Evolutionary conservation across 2,797 vertebrate genomes (phyloP), one percentile per base, ranked within the genome.

Genomic region (Danio albolineatus): DNA sequence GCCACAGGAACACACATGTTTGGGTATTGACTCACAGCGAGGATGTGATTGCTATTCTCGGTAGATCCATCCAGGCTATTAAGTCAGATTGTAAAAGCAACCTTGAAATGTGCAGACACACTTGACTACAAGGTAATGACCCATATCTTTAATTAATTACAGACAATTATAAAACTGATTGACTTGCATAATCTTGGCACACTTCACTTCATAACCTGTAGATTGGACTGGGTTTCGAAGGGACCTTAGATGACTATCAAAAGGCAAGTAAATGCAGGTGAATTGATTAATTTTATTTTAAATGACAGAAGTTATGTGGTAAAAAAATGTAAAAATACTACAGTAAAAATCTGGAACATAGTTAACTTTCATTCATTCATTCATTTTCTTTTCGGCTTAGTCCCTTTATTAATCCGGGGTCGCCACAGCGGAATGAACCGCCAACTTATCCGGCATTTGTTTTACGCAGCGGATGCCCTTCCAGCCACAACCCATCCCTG

Each of bases 121-220:
- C 54, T 76, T 76, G 44, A 61, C 57, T 71, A 62, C 49, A 74
- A 13, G 57, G 17, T 75, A 49, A 65, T 46, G 67, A 44, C 65
- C 76, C 44, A 51, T 77, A 71, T 76, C 28, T 59, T 72, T 76
- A 62, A 82, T 67, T 74, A 79, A 61, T 71, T 69, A 76, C 16
- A 39, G 36, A 41, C 65, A 56, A 71, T 77, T 82, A 57, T 56
- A 73, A 78, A 74, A 69, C 28, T 62, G 59, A 73, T 73, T 65
- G 36, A 79, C 67, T 71, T 21, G 53, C 39, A 74, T n/a, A 56
- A 53, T 72, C 10, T 48, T 67, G 53, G 10, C 54, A 28, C 64
- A 19, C 59, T 78, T 39, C 44, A 19, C 14, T 54, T 81, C n/a
- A 66, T 66, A 66, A 62, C 61, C 9, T 66, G 49, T 66, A 65